Evolutionary conservation across 2,888 invertebrate genomes (phyloP).

Genomic region (Perizoma flavofasciatum): DNA sequence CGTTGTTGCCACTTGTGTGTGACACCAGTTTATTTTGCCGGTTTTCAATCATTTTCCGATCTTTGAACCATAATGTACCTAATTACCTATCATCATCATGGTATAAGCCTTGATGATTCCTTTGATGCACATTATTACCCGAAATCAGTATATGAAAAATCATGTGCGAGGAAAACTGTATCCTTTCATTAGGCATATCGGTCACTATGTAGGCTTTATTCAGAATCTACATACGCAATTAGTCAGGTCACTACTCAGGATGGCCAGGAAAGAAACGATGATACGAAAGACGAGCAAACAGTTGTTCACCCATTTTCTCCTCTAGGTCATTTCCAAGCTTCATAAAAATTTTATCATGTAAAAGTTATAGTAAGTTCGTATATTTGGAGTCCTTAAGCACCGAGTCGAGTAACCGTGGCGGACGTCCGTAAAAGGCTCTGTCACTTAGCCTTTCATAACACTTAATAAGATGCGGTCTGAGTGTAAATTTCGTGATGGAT

Average conservation of each 20-base stretch:
- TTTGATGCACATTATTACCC: no score
- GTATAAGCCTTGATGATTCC: no score
- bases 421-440: conserved; percentile 65
- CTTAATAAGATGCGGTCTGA: conserved; percentile 74
- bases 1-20: neutral
- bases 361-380: conserved; percentile 13
- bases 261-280: no score
- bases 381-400: conserved; percentile 31
- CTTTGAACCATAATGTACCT: neutral
- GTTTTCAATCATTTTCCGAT: neutral
- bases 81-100: no score
- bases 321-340: conserved; percentile 1
- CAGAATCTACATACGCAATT: no score
- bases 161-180: no score
- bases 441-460: conserved; percentile 78
- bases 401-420: conserved; percentile 37
- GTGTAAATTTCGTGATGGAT: conserved; percentile 78
- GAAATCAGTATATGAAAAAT: no score
- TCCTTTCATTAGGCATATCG: no score
- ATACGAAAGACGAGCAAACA: no score
- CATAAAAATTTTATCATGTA: conserved; percentile 4
- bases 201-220: no score
- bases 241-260: no score
- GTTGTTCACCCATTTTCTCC: neutral
- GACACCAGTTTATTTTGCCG: neutral